Conservation (phyloP, 2,797 vertebrate genomes). For the Ambastaia sidthimunki region DNA sequence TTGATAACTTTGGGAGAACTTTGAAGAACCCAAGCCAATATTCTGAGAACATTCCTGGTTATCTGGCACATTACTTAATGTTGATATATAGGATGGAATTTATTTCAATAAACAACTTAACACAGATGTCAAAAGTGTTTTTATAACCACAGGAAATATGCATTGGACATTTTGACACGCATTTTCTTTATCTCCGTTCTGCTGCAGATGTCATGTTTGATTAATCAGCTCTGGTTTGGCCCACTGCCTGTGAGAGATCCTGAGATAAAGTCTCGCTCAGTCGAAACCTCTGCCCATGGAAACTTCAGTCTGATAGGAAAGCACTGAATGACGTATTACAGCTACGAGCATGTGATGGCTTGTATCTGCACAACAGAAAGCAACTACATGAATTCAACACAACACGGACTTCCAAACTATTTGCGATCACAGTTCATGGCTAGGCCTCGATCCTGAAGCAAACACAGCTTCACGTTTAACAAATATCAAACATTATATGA, state of each 20-base stretch:
- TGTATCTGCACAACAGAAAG: constrained; percentile 29
- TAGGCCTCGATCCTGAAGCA: constrained; percentile 21
- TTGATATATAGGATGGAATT: too few species aligned
- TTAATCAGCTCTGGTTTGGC: constrained; percentile 14
- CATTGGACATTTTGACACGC: not conserved
- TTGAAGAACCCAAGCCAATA: too few species aligned
- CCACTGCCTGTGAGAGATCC: not conserved
- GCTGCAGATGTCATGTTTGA: constrained; percentile 2
- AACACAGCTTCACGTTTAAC: constrained; percentile 3
- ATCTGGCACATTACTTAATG: too few species aligned
- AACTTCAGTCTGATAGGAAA: not conserved
- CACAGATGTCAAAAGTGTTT: not conserved
- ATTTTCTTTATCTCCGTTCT: not conserved
- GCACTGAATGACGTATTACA: constrained; percentile 11
- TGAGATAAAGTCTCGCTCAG: not conserved
- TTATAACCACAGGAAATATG: not conserved
- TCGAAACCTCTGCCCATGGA: not conserved
- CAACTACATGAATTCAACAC: not conserved
- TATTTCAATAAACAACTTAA: not conserved
- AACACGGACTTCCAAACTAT: not conserved
- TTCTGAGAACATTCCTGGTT: too few species aligned
- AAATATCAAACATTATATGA: constrained; percentile 39
- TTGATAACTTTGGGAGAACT: too few species aligned
- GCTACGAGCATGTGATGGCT: constrained; percentile 14
- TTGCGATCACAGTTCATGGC: not conserved